phyloP scores from a whole-genome alignment of 2,797 vertebrate genomes.

The Decapterus maruadsi region DNA sequence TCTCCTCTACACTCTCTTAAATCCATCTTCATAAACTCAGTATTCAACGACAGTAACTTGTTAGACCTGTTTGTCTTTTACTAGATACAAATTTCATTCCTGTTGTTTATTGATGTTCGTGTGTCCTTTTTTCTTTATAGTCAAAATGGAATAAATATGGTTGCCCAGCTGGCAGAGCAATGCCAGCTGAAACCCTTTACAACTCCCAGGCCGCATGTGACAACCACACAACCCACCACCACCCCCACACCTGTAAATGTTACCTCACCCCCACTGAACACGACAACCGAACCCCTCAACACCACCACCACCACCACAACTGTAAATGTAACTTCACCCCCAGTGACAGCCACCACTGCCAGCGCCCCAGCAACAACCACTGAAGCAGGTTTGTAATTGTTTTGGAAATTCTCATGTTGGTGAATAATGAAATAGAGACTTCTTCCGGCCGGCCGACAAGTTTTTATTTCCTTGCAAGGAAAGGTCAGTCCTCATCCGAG shows the following conservation, averaged over 20 bases:
- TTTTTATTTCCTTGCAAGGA: too few species aligned
- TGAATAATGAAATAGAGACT: too few species aligned
- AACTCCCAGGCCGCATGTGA: conserved; percentile 42
- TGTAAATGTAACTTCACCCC: conserved; percentile 3
- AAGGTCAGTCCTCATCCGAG: too few species aligned
- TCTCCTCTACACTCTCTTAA: background rate
- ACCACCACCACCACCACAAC: background rate
- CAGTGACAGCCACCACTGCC: background rate
- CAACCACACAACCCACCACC: conserved; percentile 14
- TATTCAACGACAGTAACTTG: background rate
- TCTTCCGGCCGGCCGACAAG: too few species aligned
- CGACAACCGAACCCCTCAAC: background rate
- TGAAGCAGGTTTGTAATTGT: conserved; percentile 28
- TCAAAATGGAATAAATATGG: conserved; percentile 32
- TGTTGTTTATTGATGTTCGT: background rate
- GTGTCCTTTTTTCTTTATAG: conserved; percentile 57
- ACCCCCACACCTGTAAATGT: background rate
- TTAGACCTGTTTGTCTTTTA: background rate
- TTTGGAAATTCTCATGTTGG: too few species aligned
- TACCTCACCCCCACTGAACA: conserved; percentile 16
- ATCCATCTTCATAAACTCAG: background rate
- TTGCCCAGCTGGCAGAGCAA: conserved; percentile 48
- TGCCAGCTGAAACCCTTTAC: conserved; percentile 29
- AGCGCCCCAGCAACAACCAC: background rate
- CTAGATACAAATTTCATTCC: background rate